Evolutionary conservation across 2,888 invertebrate genomes (phyloP).

Genomic region (Empis livida): DNA sequence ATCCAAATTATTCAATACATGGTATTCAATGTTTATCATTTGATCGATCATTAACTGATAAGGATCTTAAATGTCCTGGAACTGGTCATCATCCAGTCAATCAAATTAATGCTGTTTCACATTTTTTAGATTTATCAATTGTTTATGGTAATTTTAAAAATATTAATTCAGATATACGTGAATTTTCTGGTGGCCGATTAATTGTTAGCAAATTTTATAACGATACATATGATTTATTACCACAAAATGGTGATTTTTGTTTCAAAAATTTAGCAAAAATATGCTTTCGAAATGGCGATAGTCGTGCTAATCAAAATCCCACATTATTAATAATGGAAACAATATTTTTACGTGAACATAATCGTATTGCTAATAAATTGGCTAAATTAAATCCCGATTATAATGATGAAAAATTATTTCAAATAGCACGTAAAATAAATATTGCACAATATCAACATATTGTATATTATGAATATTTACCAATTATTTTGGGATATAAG

Average conservation of each 20-base stretch:
- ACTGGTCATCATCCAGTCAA: slow-evolving; percentile 42
- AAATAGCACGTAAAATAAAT: slow-evolving; percentile 36
- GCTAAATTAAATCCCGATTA: slow-evolving; percentile 36
- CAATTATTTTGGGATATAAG: slow-evolving; percentile 26
- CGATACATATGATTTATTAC: slow-evolving; percentile 54
- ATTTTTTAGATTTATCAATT: slow-evolving; percentile 55
- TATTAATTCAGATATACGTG: slow-evolving; percentile 47
- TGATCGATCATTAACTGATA: slow-evolving; percentile 49
- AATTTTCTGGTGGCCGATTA: slow-evolving; percentile 51
- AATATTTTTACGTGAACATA: slow-evolving; percentile 37
- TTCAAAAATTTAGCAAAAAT: slow-evolving; percentile 42
- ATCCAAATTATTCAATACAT: slow-evolving; percentile 39
- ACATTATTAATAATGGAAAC: slow-evolving; percentile 34
- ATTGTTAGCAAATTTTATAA: slow-evolving; percentile 34
- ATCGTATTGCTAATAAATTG: slow-evolving; percentile 33
- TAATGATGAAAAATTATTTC: slow-evolving; percentile 36
- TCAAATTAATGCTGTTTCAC: slow-evolving; percentile 40
- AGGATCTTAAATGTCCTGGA: slow-evolving; percentile 44
- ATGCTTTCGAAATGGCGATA: slow-evolving; percentile 55
- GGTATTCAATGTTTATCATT: slow-evolving; percentile 48
- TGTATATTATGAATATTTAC: slow-evolving; percentile 38
- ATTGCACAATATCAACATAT: slow-evolving; percentile 39
- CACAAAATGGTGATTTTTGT: slow-evolving; percentile 37
- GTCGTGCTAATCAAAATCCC: slow-evolving; percentile 30
- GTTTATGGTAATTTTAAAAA: slow-evolving; percentile 60